phyloP scores from a whole-genome alignment of 2,797 vertebrate species.

The Rallus crepitans region DNA sequence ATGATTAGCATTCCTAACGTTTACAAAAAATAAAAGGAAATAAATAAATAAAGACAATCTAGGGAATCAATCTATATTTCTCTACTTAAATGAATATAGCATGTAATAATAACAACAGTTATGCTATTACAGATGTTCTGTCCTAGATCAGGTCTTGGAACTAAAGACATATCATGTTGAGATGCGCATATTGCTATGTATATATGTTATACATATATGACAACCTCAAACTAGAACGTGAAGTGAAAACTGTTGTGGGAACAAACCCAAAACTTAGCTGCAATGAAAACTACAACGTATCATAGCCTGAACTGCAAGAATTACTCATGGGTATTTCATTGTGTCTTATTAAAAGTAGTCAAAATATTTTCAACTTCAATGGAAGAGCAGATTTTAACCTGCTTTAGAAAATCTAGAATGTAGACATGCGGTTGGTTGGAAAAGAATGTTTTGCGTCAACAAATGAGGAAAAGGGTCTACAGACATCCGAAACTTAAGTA shows the following conservation, averaged over 20 bases:
- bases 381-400: background rate
- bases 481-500: background rate
- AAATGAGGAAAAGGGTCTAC: background rate
- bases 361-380: background rate
- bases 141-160: slow-evolving; percentile 16
- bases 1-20: background rate
- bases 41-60: background rate
- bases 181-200: background rate
- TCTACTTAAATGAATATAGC: background rate
- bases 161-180: background rate
- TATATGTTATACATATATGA: background rate
- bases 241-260: slow-evolving; percentile 18
- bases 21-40: background rate
- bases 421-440: background rate
- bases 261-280: slow-evolving; percentile 22
- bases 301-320: background rate
- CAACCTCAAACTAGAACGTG: background rate
- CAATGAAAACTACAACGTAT: background rate
- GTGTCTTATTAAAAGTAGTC: background rate
- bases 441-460: background rate
- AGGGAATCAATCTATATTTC: background rate
- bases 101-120: background rate
- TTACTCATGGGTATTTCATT: background rate
- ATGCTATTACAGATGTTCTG: background rate
- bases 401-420: background rate